Evolutionary conservation across 2,797 vertebrate species (phyloP), one percentile per base, ranked within the genome.

Genomic region (Mormyrus proboscirostris): DNA sequence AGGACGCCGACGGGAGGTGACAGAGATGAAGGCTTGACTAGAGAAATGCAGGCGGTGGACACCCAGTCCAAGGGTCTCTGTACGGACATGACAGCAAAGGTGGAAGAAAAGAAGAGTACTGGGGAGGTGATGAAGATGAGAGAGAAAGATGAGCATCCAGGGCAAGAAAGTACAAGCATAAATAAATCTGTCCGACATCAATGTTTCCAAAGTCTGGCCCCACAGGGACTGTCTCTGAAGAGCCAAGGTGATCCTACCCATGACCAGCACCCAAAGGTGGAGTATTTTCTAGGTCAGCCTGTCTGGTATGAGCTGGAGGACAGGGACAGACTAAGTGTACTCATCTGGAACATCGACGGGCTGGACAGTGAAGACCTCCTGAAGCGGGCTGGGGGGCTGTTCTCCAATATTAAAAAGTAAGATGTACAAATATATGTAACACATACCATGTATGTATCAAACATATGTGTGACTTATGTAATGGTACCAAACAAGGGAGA

Each of bases 291-390:
- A n/a, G 88, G 88, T 10, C 22, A 89, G 73, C 51, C 73, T 82
- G 25, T 87, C 51, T 85, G 88, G 84, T 49, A 49, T 2, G 83
- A 55, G 12, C 5, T n/a, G n/a, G 73, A 90, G 69, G 59, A 87
- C 44, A 65, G 50, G 55, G 57, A 87, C 53, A 82, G 90, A 38
- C 89, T 93, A 14, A 91, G 82, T 12, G 29, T 93, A 44, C 86
- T 93, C 51, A 89, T 79, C 25, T 93, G 92, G 93, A 93, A 93
- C 89, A 90, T 93, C 62, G 93, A 93, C 9, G 91, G 92, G 25
- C 88, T 92, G 59, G 92, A 93, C 89, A 0, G 3, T 5, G 90
- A 92, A 79, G 83, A 93, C 14, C 16, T 89, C 8, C 62, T 25
- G 3, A 87, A 90, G 8, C 90, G 91, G 19, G 0, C 87, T 8